phyloP scores from a whole-genome alignment of 1,140 invertebrate species.

The Platorchestia sp. region DNA sequence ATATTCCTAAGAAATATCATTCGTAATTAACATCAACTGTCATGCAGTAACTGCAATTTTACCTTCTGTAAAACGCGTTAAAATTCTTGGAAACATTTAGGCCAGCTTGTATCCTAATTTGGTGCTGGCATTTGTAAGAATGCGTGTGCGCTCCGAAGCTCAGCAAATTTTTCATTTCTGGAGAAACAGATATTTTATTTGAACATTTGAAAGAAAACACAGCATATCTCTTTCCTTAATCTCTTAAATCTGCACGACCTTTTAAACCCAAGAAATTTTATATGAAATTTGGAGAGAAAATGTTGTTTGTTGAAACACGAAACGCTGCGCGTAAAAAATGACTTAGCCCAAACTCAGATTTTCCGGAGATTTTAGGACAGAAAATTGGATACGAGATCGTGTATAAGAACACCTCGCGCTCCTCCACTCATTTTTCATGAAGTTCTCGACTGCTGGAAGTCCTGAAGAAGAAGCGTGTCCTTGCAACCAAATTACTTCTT shows the following conservation, averaged over 20 bases:
- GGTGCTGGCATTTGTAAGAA: background rate
- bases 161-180: background rate
- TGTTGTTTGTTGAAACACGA: background rate
- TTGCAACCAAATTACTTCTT: conserved; percentile 41
- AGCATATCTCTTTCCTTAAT: no score
- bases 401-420: background rate
- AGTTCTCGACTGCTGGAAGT: conserved; percentile 41
- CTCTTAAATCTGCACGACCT: background rate
- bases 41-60: background rate
- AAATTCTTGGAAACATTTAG: background rate
- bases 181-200: background rate
- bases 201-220: background rate
- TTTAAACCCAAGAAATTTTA: background rate
- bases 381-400: background rate
- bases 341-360: background rate
- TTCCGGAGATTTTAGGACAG: background rate
- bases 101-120: background rate
- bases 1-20: background rate
- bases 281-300: background rate
- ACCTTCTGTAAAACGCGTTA: background rate
- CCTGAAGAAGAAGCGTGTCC: conserved; percentile 29
- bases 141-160: background rate
- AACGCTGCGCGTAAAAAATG: background rate
- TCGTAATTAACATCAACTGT: background rate
- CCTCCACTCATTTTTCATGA: conserved; percentile 39